These are phyloP conservation scores for Elaphurus davidianus DNA, from an alignment of 2,113 vertebrate genomes.

Conservation along the genomic window DNA sequence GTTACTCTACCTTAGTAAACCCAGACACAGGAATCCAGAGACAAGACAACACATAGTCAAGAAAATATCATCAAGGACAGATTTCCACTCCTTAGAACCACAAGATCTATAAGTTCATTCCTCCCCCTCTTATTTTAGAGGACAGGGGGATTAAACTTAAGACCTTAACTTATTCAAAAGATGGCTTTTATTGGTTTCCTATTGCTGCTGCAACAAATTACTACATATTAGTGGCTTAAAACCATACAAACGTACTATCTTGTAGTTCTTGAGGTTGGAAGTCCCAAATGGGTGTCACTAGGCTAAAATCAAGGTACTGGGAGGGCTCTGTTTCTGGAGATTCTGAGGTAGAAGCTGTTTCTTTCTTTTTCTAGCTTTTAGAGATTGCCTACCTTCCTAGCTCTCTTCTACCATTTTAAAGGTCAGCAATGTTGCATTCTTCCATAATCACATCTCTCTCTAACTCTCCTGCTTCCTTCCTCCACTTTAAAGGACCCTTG, in stretches of 20 bases:
- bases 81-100: neutral
- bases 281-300: neutral
- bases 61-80: neutral
- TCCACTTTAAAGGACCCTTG: neutral
- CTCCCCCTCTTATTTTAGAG: neutral
- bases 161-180: neutral
- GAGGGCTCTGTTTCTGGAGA: neutral
- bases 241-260: neutral
- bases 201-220: neutral
- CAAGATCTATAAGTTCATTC: neutral
- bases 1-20: neutral
- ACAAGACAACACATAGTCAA: neutral
- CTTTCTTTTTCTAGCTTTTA: neutral
- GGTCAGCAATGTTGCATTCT: neutral
- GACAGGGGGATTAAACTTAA: neutral
- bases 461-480: neutral
- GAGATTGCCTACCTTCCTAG: neutral
- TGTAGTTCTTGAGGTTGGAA: neutral
- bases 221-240: neutral
- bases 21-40: neutral
- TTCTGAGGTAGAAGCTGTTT: neutral
- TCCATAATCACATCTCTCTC: neutral
- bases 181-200: neutral
- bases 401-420: neutral
- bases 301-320: neutral